Percentiles rank a stretch among this genome's conserved stretches.
Evolutionary conservation across 2,113 vertebrate genomes (phyloP).

Genomic region (Spilogale gracilis): DNA sequence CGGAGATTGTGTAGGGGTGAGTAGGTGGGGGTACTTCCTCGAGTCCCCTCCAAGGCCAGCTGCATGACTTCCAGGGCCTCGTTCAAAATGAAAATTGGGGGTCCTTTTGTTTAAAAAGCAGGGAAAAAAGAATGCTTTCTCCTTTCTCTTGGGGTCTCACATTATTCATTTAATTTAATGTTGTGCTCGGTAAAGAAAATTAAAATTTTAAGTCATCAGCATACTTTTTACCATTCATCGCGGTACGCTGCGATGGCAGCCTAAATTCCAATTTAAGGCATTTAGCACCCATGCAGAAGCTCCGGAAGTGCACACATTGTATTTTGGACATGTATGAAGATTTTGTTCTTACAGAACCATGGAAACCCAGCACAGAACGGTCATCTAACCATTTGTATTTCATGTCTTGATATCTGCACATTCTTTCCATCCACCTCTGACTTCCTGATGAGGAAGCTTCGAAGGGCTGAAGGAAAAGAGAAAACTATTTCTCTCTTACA

Average conservation of each 20-base stretch:
- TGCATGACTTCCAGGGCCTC: neutral
- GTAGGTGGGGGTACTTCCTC: neutral
- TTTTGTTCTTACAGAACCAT: neutral
- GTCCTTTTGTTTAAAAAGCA: neutral
- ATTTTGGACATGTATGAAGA: rapidly evolving
- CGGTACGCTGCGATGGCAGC: too few relatives aligned
- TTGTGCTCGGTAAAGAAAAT: neutral
- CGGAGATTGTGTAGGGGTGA: neutral
- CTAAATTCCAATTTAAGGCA: neutral
- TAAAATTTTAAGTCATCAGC: neutral
- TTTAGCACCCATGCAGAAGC: neutral
- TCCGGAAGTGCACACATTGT: neutral
- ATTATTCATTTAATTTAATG: neutral
- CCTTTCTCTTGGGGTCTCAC: neutral
- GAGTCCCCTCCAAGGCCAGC: neutral
- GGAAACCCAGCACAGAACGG: too few relatives aligned
- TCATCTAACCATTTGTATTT: neutral
- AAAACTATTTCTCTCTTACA: neutral
- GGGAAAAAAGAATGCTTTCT: neutral
- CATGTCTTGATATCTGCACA: neutral
- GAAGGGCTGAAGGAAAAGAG: neutral
- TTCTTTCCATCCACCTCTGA: neutral
- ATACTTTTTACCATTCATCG: neutral
- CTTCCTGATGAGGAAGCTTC: neutral
- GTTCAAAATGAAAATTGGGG: neutral